Evolutionary conservation across 2,113 vertebrate genomes (phyloP).

Genomic region (Tragelaphus strepsiceros): DNA sequence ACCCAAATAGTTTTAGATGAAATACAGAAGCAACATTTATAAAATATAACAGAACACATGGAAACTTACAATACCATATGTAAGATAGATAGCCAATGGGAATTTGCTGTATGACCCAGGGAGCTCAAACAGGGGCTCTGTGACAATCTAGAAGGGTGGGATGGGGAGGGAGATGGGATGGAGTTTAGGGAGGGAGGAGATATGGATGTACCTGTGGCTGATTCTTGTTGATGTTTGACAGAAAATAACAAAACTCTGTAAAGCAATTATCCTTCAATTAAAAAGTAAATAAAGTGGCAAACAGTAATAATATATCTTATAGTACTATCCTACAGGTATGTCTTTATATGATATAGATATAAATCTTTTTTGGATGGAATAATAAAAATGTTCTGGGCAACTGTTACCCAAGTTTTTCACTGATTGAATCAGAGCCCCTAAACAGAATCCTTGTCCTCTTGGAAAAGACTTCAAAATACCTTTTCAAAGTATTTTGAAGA

Average conservation of each 20-base stretch:
- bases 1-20: background rate
- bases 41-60: background rate
- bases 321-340: background rate
- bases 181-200: background rate
- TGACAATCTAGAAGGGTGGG: background rate
- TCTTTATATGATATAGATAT: background rate
- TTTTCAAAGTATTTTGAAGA: conserved; percentile 20
- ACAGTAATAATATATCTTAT: background rate
- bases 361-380: background rate
- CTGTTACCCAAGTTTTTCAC: background rate
- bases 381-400: background rate
- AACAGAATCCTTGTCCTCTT: background rate
- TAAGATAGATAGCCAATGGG: background rate
- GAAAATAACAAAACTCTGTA: background rate
- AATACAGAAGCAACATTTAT: background rate
- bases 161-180: background rate
- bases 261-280: background rate
- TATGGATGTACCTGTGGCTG: background rate
- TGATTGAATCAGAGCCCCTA: background rate
- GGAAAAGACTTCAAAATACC: background rate
- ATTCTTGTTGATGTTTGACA: background rate
- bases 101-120: background rate
- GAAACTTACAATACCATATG: background rate
- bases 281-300: background rate
- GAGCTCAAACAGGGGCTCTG: background rate